Base-by-base conservation (phyloP, 1,140 invertebrate genomes). In the Papilio glaucus region DNA sequence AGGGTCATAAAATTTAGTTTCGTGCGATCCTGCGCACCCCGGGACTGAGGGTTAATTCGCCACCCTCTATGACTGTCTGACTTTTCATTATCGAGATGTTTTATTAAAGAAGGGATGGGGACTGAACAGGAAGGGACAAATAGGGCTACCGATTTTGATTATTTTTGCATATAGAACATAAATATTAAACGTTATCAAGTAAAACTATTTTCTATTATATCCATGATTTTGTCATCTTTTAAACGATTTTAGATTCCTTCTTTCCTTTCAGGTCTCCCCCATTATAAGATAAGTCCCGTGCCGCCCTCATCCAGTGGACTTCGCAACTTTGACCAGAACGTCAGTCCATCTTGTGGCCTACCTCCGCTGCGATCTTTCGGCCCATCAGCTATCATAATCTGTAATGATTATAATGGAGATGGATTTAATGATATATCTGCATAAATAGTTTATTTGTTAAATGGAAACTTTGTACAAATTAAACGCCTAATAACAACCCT, bases 61-160 rank as follows among this genome's bases (percentile, higher is more conserved):
- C 87, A 88, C 89, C 90, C 90, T 89, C 89, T 81, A 78, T 86
- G 88, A 91, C 88, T 87, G 86, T 81, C 90, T 92, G 90, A 93
- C 90, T 93, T 93, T 93, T 93, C 90, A 93, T 93, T 93, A 93
- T 93, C 90, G 89, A 93, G 89, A 93, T 93, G 90, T 93, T 93
- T 93, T 93, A 93, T 93, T 93, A 90, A 92, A 89, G 90, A 70
- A 85, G 88, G 87, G 87, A 77, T 79, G 75, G 80, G 75, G 83
- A 80, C 69, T 71, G 33, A 68, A 57, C 77, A 76, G 53, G 74
- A 79, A 83, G 88, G 89, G 85, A 78, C 61, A n/a, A 70, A 68
- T 87, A 91, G 90, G 89, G 89, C 71, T 90, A 73, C 18, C 67
- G 39, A 26, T 45, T 41, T 45, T 29, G 13, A 26, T 4, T 6